Percentiles rank a stretch among this genome's conserved stretches.
Evolutionary conservation across 2,797 vertebrate genomes (phyloP).

Genomic region (Chaunax sp.): DNA sequence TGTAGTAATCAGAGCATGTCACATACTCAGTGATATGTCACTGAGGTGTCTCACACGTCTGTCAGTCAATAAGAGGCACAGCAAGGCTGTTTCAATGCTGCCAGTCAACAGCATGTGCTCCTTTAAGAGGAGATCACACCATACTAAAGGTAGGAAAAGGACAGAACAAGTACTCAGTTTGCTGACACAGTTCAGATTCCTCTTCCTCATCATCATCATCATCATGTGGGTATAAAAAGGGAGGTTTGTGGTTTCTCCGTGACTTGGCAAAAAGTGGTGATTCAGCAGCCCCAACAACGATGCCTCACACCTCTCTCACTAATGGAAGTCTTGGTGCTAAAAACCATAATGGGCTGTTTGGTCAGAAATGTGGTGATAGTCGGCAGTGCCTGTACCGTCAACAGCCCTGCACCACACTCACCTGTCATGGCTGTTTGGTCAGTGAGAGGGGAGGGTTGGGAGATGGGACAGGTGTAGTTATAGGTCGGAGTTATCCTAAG

Average conservation of each 20-base stretch:
- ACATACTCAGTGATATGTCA: constrained; percentile 55
- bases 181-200: constrained; percentile 4
- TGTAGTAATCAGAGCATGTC: constrained; percentile 49
- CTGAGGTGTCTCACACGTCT: constrained; percentile 22
- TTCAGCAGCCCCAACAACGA: constrained; percentile 32
- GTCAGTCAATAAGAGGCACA: constrained; percentile 33
- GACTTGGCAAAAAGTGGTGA: constrained; percentile 34
- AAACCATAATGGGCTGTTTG: constrained; percentile 31
- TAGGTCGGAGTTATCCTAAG: constrained; percentile 57
- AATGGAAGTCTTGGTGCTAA: constrained; percentile 26
- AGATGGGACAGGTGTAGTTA: constrained; percentile 32
- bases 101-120: no score
- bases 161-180: constrained; percentile 12
- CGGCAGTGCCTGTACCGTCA: constrained; percentile 14
- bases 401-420: neutral
- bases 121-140: constrained; percentile 15
- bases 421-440: constrained; percentile 29
- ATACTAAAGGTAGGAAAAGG: constrained; percentile 16
- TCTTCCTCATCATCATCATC: constrained; percentile 4
- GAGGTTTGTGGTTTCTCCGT: constrained; percentile 39
- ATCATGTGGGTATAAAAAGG: constrained; percentile 20
- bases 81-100: constrained; percentile 21
- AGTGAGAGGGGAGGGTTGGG: constrained; percentile 1
- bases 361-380: neutral
- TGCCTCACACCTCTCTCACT: constrained; percentile 19